Conservation (phyloP, 2,113 vertebrate species). For the Dasyornis broadbenti region DNA sequence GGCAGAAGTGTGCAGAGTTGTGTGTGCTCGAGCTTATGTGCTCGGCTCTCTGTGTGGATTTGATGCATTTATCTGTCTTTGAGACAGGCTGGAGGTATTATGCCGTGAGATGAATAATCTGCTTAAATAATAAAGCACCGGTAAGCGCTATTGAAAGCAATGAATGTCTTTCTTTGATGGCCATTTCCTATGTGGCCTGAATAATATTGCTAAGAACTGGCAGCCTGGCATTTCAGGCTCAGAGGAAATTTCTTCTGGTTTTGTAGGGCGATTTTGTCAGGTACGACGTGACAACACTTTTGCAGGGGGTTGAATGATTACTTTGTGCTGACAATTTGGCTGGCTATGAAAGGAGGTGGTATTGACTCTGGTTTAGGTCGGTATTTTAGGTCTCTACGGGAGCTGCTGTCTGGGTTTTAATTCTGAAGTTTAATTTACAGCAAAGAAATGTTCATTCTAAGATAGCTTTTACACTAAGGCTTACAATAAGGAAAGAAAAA, state of each 20-base stretch:
- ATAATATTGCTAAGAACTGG: background rate
- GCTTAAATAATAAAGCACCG: constrained; percentile 22
- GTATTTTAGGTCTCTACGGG: background rate
- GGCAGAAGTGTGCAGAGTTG: background rate
- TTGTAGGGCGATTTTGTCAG: background rate
- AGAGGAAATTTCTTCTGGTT: background rate
- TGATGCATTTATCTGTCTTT: constrained; percentile 33
- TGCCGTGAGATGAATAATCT: constrained; percentile 39
- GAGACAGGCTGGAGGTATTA: constrained; percentile 11
- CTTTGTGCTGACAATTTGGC: background rate
- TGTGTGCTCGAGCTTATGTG: background rate
- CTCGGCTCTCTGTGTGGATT: background rate
- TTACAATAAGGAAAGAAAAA: background rate
- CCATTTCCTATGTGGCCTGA: constrained; percentile 3
- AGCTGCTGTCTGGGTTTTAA: background rate
- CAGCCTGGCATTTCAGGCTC: background rate
- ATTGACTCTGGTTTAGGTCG: background rate
- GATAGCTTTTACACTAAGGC: background rate
- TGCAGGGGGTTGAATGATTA: background rate
- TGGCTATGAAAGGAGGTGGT: background rate
- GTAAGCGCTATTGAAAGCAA: background rate
- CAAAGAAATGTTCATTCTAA: background rate
- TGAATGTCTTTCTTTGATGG: background rate
- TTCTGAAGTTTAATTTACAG: background rate
- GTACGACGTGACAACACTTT: background rate